phyloP scores from a whole-genome alignment of 2,797 vertebrate genomes.

The Acrossocheilus fasciatus region DNA sequence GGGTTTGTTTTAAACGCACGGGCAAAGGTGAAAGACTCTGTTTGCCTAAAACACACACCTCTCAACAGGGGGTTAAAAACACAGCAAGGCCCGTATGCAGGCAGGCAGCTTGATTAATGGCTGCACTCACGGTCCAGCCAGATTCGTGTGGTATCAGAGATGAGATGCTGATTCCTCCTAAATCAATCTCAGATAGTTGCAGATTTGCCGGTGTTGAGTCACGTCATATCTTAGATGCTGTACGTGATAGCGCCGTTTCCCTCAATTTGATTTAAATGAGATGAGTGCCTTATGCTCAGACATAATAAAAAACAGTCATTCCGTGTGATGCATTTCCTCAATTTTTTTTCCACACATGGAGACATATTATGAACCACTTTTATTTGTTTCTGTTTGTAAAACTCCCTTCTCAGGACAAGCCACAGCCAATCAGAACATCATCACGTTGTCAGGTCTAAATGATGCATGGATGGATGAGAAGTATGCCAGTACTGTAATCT shows the following conservation, averaged over 20 bases:
- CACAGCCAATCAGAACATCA: conserved; percentile 19
- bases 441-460: conserved; percentile 55
- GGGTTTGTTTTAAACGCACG: conserved; percentile 49
- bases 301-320: conserved; percentile 27
- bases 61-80: conserved; percentile 67
- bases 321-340: conserved; percentile 8
- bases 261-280: conserved; percentile 32
- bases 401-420: conserved; percentile 30
- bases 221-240: conserved; percentile 16
- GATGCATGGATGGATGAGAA: conserved; percentile 58
- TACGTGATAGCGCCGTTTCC: conserved; percentile 26
- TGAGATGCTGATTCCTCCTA: conserved; percentile 71
- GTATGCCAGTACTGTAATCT: conserved; percentile 48
- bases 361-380: conserved; percentile 33
- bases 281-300: conserved; percentile 40
- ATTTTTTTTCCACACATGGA: conserved; percentile 42
- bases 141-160: conserved; percentile 61
- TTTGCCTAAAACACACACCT: conserved; percentile 64
- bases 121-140: conserved; percentile 54
- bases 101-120: conserved; percentile 76
- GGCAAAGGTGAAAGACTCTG: conserved; percentile 50
- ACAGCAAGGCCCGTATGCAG: conserved; percentile 60
- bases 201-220: conserved; percentile 32
- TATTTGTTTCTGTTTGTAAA: conserved; percentile 42
- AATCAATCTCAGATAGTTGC: conserved; percentile 64